phyloP scores from a whole-genome alignment of 2,113 vertebrate genomes.

The Tiliqua scincoides region DNA sequence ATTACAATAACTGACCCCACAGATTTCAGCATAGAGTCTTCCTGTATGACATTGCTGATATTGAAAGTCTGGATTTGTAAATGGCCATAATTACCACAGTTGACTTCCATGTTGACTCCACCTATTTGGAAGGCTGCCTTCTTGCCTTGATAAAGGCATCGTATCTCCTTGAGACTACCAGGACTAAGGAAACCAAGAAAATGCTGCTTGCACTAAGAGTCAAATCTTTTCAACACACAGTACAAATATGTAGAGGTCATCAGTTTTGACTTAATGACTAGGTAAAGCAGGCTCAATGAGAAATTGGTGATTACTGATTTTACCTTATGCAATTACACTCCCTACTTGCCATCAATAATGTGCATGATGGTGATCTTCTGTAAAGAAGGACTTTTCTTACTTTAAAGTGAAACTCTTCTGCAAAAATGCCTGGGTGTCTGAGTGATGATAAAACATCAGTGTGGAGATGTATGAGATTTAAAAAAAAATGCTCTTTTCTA shows the following conservation, averaged over 20 bases:
- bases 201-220: neutral
- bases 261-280: neutral
- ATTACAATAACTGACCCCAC: neutral
- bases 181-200: neutral
- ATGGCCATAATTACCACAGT: neutral
- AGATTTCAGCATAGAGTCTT: neutral
- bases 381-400: neutral
- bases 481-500: neutral
- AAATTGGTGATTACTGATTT: conserved; percentile 31
- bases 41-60: neutral
- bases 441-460: neutral
- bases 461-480: neutral
- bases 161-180: conserved; percentile 21
- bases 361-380: neutral
- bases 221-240: conserved; percentile 7
- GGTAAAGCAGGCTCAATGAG: conserved; percentile 10
- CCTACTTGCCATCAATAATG: neutral
- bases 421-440: neutral
- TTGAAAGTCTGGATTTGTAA: neutral
- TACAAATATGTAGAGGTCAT: rapidly evolving
- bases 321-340: conserved; percentile 7
- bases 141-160: conserved; percentile 4
- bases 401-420: neutral
- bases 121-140: neutral
- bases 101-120: neutral